Conservation (phyloP, 2,797 vertebrate genomes). For the Centroberyx gerrardi region DNA sequence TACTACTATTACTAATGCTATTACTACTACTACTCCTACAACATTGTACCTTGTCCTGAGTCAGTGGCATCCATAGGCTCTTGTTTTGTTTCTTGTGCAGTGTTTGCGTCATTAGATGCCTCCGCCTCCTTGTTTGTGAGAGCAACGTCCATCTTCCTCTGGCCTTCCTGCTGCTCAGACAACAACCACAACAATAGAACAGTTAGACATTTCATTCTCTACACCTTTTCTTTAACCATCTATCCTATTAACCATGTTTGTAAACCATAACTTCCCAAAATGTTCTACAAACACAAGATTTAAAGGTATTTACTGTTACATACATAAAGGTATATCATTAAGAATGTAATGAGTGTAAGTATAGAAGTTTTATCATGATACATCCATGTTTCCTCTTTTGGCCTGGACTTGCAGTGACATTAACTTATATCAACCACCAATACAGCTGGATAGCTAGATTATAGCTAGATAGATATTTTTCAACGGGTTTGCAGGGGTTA, state of each 20-base stretch:
- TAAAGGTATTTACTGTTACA: not conserved
- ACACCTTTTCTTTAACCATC: too few relatives aligned
- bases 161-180: constrained; percentile 2
- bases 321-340: not conserved
- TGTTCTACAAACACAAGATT: not conserved
- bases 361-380: not conserved
- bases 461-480: not conserved
- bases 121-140: constrained; percentile 48
- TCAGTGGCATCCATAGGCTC: constrained; percentile 54
- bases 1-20: not conserved
- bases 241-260: too few relatives aligned
- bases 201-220: not conserved
- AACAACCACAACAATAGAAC: not conserved
- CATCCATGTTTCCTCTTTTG: not conserved
- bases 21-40: not conserved
- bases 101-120: constrained; percentile 1
- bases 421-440: not conserved
- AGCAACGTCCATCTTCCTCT: not conserved
- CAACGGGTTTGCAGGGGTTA: not conserved
- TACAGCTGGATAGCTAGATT: too few relatives aligned
- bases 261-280: not conserved
- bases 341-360: not conserved
- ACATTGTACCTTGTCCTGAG: constrained; percentile 64
- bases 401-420: not conserved
- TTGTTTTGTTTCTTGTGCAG: constrained; percentile 7